Base-by-base conservation (phyloP, 1,140 invertebrate genomes). In the Atta cephalotes region DNA sequence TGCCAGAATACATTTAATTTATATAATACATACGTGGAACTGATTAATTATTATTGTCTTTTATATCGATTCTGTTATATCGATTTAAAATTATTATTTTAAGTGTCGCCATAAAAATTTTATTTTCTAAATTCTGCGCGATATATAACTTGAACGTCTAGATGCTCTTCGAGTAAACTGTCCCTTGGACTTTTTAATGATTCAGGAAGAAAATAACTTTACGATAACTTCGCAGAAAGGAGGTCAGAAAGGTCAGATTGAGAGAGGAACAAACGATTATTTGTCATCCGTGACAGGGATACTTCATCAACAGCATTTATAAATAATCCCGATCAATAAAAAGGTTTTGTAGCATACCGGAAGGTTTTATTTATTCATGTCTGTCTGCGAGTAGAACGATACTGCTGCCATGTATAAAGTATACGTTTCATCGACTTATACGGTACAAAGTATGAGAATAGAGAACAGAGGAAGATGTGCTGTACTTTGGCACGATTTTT, bases 341-440 rank as follows among this genome's bases (percentile, higher is more conserved):
- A 49, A 71, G 66, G 65, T 78, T 56, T 79, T 35, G 51, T 25
- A 76, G 58, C 21, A 51, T 81, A 85, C 58, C 66, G 66, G 63
- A 87, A 74, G 49, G 14, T n/a, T 89, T 90, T 90, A 90, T 72
- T 90, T 90, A 90, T 89, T 87, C 84, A 82, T 45, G 87, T 89
- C 77, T 68, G 70, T 28, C 28, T 63, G 31, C 58, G 63, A 85
- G 51, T 49, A 16, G 66, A 88, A 49, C 39, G 68, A n/a, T 45
- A 63, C 51, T 56, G 62, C 58, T 74, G 78, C 25, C 53, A 84
- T 68, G 53, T 87, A 60, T 63, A 56, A 35, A 39, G 74, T 62
- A 79, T 68, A 81, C 62, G 66, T 90, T 89, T 87, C 88, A 68
- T 79, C 74, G 89, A 62, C 28, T 87, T 39, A 28, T 56, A 56